phyloP scores from a whole-genome alignment of 2,113 vertebrate genomes.

The Naja naja region DNA sequence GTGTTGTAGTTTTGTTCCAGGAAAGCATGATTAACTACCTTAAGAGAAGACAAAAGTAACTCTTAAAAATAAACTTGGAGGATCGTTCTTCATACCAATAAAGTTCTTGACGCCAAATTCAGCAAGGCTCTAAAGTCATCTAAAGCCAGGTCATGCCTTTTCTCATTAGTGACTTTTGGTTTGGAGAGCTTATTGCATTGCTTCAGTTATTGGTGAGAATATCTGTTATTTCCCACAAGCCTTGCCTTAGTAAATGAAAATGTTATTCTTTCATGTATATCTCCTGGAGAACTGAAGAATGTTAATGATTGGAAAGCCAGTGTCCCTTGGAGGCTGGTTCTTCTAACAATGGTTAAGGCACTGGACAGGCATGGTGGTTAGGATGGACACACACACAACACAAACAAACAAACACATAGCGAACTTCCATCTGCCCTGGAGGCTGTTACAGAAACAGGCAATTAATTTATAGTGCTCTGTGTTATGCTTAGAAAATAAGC shows the following conservation, averaged over 20 bases:
- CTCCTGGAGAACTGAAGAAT: conserved; percentile 53
- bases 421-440: conserved; percentile 64
- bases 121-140: conserved; percentile 39
- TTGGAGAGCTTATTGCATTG: conserved; percentile 55
- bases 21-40: conserved; percentile 13
- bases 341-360: conserved; percentile 58
- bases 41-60: conserved; percentile 43
- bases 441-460: conserved; percentile 70
- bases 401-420: conserved; percentile 51
- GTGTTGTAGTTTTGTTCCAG: background rate
- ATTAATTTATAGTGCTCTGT: conserved; percentile 58
- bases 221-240: conserved; percentile 55
- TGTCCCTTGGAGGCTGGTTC: conserved; percentile 50
- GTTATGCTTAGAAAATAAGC: conserved; percentile 54
- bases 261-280: conserved; percentile 55
- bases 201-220: conserved; percentile 57
- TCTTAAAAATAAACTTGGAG: conserved; percentile 34
- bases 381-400: conserved; percentile 38
- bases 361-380: conserved; percentile 53
- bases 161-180: conserved; percentile 41
- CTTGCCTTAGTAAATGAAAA: conserved; percentile 57
- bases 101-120: conserved; percentile 30
- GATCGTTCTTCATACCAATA: conserved; percentile 49
- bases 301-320: conserved; percentile 56
- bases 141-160: conserved; percentile 43